phyloP scores from a whole-genome alignment of 2,113 vertebrate genomes.

The Halcyon malimbica region DNA sequence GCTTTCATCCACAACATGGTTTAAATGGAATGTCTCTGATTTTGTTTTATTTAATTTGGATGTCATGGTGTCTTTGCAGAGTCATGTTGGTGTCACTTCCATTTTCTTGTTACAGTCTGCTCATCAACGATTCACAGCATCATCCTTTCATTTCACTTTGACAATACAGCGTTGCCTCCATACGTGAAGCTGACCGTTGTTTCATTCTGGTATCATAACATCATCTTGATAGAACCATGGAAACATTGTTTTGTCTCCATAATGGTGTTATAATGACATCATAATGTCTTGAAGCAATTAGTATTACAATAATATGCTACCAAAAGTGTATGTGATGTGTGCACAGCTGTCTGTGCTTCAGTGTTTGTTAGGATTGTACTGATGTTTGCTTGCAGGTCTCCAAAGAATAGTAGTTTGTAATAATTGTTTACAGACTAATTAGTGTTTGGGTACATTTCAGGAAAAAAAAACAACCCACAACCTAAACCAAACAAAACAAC shows the following conservation, averaged over 20 bases:
- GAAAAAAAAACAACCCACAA: accelerated
- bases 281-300: conserved; percentile 32
- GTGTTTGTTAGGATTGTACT: neutral
- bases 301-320: neutral
- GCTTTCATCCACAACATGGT: neutral
- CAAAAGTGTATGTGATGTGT: neutral
- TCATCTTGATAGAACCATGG: neutral
- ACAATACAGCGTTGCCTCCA: neutral
- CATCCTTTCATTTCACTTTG: neutral
- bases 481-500: too few relatives aligned
- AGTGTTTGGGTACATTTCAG: neutral
- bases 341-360: neutral
- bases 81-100: neutral
- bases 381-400: neutral
- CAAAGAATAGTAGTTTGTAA: neutral
- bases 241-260: conserved; percentile 19
- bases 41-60: conserved; percentile 18
- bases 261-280: neutral
- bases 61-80: neutral
- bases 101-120: neutral
- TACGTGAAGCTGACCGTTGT: neutral
- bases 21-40: neutral
- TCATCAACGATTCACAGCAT: neutral
- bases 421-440: conserved; percentile 10
- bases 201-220: neutral